Evolutionary conservation across 2,113 vertebrate genomes (phyloP), one percentile per base, ranked within the genome.

Genomic region (Pelobates fuscus): DNA sequence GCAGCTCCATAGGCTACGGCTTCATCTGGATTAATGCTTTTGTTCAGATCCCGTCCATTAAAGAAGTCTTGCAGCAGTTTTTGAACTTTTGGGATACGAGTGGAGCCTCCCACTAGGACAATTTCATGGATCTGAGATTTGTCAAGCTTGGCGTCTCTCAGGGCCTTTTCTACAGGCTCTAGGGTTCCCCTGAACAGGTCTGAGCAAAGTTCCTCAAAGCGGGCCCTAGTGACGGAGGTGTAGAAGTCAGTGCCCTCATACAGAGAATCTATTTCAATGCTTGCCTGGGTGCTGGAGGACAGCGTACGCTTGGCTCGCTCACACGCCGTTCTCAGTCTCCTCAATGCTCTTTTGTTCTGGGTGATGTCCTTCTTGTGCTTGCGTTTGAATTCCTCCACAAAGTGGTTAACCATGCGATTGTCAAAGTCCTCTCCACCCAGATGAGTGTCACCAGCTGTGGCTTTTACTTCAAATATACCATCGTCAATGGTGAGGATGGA

Each of bases 31-130:
- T 79, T 79, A 57, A 79, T 79, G 67, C 73, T 77, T 59, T 77
- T 79, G 78, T 79, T 79, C 43, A 79, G 73, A 26, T 79, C 78
- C 26, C 60, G 59, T 37, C 78, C 73, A n/a, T 77, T 79, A 59
- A 79, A 79, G 78, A 77, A 77, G 74, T 79, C 78, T 41, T 79
- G 78, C 66, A 77, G 73, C 37, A 79, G 66, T 44, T 79, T 79
- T 67, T 79, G 78, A 20, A 79, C 70, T 59, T 77, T 79, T 44
- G 78, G 73, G 52, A 79, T 79, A 11, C 78, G 73, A 12, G 78
- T 79, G 27, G 73, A 79, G 49, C 73, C 78, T 5, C 78, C 78
- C 5, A 79, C 77, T 10, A 78, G 61, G 17, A 80, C 79, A 30
- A 78, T 57, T 1, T 80, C 79, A 26, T 80, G 79, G 49, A 80